phyloP scores from a whole-genome alignment of 2,797 vertebrate species.

The Ataeniobius toweri region DNA sequence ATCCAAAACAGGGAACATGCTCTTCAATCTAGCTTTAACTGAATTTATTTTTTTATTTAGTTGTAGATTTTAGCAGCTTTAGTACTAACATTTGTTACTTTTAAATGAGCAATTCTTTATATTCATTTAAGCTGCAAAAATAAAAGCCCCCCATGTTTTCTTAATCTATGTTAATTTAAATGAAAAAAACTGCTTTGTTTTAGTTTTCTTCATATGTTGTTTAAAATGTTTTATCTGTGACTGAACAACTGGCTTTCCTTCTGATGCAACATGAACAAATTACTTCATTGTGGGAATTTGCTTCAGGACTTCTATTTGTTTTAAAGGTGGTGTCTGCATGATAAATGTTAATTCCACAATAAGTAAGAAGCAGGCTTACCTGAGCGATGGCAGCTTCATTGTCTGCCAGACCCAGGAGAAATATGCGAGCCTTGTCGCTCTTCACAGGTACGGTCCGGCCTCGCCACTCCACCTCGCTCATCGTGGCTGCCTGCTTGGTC shows the following conservation, averaged over 20 bases:
- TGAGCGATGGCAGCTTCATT: conserved; percentile 94
- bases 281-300: neutral
- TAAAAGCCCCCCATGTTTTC: neutral
- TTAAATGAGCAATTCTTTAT: no score
- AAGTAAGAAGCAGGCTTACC: conserved; percentile 72
- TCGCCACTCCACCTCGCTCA: conserved; percentile 98
- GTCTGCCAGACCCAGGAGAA: conserved; percentile 91
- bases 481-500: conserved; percentile 95
- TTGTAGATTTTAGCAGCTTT: neutral
- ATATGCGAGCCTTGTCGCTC: conserved; percentile 96
- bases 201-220: neutral
- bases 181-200: neutral
- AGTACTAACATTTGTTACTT: neutral
- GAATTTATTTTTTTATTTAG: neutral
- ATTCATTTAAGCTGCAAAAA: no score
- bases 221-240: neutral
- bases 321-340: neutral
- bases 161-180: neutral
- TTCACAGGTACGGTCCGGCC: conserved; percentile 92
- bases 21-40: neutral
- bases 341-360: neutral
- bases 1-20: neutral
- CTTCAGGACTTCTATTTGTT: neutral
- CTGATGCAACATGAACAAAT: neutral
- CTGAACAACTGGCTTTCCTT: neutral